Evolutionary conservation across 2,797 vertebrate genomes (phyloP).

Genomic region (Gambusia yucatana): DNA sequence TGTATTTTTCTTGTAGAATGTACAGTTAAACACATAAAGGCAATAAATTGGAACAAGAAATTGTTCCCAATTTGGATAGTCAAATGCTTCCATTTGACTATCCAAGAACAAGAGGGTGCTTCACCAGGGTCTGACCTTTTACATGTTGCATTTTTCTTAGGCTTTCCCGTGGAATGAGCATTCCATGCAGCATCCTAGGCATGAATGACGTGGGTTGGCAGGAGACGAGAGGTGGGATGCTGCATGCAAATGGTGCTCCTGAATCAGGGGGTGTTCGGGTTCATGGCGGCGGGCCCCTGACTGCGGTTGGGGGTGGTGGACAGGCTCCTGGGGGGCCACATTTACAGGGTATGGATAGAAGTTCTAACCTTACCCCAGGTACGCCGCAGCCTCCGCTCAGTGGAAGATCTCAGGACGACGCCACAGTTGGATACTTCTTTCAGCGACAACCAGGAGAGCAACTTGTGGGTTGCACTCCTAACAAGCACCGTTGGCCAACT

Average conservation of each 20-base stretch:
- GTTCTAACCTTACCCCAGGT: slow-evolving; percentile 63
- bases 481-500: slow-evolving; percentile 80
- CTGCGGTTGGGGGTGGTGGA: slow-evolving; percentile 65
- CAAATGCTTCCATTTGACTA: not conserved
- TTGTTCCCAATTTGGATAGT: too few relatives aligned
- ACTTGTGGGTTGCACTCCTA: slow-evolving; percentile 73
- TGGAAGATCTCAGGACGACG: slow-evolving; percentile 80
- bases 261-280: slow-evolving; percentile 74
- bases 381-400: slow-evolving; percentile 76
- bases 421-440: slow-evolving; percentile 82
- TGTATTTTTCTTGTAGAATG: not conserved
- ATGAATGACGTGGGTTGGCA: slow-evolving; percentile 88
- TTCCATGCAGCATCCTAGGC: slow-evolving; percentile 85
- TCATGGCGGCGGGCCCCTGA: slow-evolving; percentile 70
- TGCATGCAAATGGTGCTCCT: slow-evolving; percentile 80
- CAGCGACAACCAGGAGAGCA: slow-evolving; percentile 83
- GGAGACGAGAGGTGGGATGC: slow-evolving; percentile 84
- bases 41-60: not conserved
- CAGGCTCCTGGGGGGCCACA: slow-evolving; percentile 71
- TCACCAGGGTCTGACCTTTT: not conserved
- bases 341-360: slow-evolving; percentile 76
- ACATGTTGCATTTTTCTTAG: slow-evolving; percentile 41
- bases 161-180: slow-evolving; percentile 83
- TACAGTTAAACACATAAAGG: not conserved
- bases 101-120: not conserved